These are phyloP conservation scores for Schizotus pectinicornis DNA, from an alignment of 2,888 invertebrate species.

Conservation along the genomic window DNA sequence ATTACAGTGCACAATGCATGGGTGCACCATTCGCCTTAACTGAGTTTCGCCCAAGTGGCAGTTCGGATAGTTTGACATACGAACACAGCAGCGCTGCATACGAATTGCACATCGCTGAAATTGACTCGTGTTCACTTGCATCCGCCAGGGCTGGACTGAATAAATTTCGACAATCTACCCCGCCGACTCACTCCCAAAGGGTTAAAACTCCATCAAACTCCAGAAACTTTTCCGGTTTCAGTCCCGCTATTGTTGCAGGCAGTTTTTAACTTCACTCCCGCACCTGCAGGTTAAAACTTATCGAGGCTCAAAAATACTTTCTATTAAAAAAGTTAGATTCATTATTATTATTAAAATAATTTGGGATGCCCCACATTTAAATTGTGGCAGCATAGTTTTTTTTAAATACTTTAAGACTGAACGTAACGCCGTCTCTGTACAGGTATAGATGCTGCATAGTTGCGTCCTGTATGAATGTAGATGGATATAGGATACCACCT, in stretches of 20 bases:
- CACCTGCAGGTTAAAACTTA: no score
- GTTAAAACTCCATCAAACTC: no score
- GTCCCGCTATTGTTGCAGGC: neutral
- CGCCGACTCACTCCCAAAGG: no score
- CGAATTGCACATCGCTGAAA: conserved; percentile 48
- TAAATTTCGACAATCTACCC: neutral
- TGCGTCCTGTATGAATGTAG: neutral
- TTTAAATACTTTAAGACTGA: neutral
- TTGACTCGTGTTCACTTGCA: conserved; percentile 30
- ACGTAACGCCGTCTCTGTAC: no score
- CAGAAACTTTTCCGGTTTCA: no score
- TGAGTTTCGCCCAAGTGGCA: conserved; percentile 39
- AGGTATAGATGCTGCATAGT: neutral
- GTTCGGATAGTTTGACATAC: conserved; percentile 42
- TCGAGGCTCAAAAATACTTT: neutral
- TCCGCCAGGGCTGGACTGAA: conserved; percentile 17
- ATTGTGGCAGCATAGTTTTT: no score
- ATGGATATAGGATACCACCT: conserved; percentile 15
- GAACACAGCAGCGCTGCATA: conserved; percentile 48
- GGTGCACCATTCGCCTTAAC: conserved; percentile 36
- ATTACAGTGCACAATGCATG: conserved; percentile 40
- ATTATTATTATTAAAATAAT: neutral
- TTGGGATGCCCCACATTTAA: no score
- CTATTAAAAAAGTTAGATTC: neutral
- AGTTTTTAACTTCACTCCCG: no score